Conservation (phyloP, 2,888 invertebrate genomes). For the Spisula solida region DNA sequence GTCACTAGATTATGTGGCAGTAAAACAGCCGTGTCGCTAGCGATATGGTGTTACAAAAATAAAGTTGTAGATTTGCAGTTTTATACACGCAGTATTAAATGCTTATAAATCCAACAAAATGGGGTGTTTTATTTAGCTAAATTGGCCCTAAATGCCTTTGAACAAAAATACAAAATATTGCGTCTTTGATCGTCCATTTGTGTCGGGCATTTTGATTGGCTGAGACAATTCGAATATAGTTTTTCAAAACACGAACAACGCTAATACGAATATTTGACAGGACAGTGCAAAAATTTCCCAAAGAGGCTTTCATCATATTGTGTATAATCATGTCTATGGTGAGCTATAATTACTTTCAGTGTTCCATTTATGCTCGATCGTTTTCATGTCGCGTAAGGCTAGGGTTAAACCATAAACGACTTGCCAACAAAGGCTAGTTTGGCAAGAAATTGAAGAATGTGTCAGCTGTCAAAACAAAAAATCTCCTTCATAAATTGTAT, state of each 20-base stretch:
- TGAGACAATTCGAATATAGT: constrained; percentile 38
- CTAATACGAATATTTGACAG: constrained; percentile 26
- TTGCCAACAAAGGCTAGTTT: constrained; percentile 7
- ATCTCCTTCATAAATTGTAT: background rate
- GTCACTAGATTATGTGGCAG: background rate
- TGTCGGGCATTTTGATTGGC: constrained; percentile 36
- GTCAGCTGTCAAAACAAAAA: constrained; percentile 10
- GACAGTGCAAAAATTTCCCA: background rate
- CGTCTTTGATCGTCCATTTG: constrained; percentile 22
- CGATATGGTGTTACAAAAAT: background rate
- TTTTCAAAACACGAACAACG: constrained; percentile 42
- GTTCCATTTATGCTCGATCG: background rate
- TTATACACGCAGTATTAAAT: background rate
- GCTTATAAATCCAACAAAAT: background rate
- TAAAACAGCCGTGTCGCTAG: background rate
- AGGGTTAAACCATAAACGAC: background rate
- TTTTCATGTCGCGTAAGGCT: background rate
- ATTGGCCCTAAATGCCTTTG: background rate
- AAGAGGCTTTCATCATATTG: background rate
- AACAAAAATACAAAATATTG: background rate
- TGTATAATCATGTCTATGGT: constrained; percentile 25
- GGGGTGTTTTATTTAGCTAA: background rate
- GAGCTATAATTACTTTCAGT: background rate
- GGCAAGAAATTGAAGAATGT: constrained; percentile 1
- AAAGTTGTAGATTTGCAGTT: background rate